These are phyloP conservation scores for Blera fallax DNA, from an alignment of 2,888 invertebrate genomes.

Conservation along the genomic window DNA sequence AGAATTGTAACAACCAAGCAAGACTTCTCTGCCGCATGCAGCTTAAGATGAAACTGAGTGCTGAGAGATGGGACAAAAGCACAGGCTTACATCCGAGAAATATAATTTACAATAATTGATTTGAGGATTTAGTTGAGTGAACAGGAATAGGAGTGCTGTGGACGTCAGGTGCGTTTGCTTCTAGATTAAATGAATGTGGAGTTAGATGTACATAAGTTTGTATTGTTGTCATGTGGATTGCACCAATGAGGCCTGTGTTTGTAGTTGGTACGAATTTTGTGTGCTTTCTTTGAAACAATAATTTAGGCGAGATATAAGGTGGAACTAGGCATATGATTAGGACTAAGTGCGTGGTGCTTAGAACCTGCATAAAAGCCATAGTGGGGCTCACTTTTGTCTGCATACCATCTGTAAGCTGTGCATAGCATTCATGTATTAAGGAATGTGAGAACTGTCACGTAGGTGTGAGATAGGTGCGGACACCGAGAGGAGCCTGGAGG, in stretches of 20 bases:
- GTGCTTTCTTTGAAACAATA: too few species aligned
- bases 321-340: too few species aligned
- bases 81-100: neutral
- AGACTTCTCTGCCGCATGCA: neutral
- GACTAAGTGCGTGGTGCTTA: too few species aligned
- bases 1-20: neutral
- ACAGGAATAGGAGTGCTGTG: neutral
- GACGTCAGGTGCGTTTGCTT: neutral
- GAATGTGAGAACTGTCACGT: too few species aligned
- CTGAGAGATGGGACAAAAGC: neutral
- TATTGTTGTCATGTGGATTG: neutral
- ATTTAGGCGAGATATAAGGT: too few species aligned
- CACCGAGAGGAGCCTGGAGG: too few species aligned
- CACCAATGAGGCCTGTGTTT: neutral
- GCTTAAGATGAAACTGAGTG: neutral
- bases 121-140: conserved; percentile 2
- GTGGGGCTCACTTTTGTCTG: too few species aligned
- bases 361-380: too few species aligned
- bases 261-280: neutral
- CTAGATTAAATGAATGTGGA: neutral
- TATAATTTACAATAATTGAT: conserved; percentile 44
- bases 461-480: too few species aligned
- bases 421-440: too few species aligned
- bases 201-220: too few species aligned
- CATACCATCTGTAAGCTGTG: too few species aligned